Conservation (phyloP, 2,797 vertebrate species). For the Spinibarbus caldwelli region DNA sequence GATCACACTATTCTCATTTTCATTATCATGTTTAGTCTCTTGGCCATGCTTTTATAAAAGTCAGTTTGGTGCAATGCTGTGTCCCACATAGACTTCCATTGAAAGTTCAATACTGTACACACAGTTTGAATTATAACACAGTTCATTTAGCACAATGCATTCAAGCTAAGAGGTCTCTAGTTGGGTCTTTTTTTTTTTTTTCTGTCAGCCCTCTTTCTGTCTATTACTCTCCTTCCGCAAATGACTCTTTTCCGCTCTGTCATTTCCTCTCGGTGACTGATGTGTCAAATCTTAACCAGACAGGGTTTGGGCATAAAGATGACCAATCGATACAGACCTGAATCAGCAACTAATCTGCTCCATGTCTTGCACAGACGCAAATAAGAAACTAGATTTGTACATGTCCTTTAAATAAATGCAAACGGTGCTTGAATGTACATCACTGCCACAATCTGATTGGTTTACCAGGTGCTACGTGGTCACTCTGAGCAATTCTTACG, state of each 20-base stretch:
- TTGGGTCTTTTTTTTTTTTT: neutral
- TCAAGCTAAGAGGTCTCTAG: neutral
- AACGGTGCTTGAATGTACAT: neutral
- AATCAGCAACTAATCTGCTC: slow-evolving; percentile 59
- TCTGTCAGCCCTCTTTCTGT: neutral
- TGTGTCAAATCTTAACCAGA: slow-evolving; percentile 19
- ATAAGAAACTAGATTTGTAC: slow-evolving; percentile 74
- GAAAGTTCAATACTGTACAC: neutral
- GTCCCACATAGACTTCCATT: neutral
- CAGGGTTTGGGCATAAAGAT: slow-evolving; percentile 32
- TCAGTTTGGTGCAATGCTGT: too few relatives aligned
- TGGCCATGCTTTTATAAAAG: too few relatives aligned
- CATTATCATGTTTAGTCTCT: too few relatives aligned
- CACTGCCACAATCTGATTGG: neutral
- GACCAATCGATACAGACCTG: slow-evolving; percentile 68
- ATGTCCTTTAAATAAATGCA: neutral
- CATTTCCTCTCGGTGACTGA: slow-evolving; percentile 2
- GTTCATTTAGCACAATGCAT: neutral
- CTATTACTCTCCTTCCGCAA: neutral
- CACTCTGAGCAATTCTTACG: too few relatives aligned
- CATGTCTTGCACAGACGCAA: slow-evolving; percentile 71
- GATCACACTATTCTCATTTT: too few relatives aligned
- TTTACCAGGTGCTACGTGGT: neutral
- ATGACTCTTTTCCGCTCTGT: neutral
- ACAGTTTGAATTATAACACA: neutral